Base-by-base conservation (phyloP, 2,113 vertebrate species). In the Alethe castanea region DNA sequence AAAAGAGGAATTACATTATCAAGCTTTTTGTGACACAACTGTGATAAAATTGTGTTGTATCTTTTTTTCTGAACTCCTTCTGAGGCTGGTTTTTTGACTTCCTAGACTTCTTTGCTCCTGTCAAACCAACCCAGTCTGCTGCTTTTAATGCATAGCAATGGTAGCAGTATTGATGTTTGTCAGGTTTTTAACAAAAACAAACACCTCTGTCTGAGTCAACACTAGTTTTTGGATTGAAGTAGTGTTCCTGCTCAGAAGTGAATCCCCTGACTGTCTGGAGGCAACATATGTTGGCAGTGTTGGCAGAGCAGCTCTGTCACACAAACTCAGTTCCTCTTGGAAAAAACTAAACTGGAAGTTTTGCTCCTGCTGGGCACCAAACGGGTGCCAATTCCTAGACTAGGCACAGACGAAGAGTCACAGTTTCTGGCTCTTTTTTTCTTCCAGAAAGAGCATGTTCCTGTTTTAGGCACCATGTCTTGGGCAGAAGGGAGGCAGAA, bases 121-220 rank as follows among this genome's bases (percentile, higher is more conserved):
- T 14, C 61, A 86, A 81, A 59, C 45, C 62, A 61, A 72, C 24
- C 25, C 2, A 12, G n/a, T 12, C 20, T 61, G 20, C 24, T 67
- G 67, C 19, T 76, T 82, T 57, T 80, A 72, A 57, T 69, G 53
- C 1, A 3, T 26, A 40, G 13, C 16, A 48, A 74, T 45, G 35
- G 54, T 14, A 74, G n/a, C 13, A 45, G 22, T 18, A 67, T 17
- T 48, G n/a, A 72, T 50, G 38, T 57, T 81, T 81, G 19, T 42
- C 53, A 66, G 3, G 6, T n/a, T 91, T 85, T 90, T 77, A 77
- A 83, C 13, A 61, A 86, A 95, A 94, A 4, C 38, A 88, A 69
- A 48, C 59, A 88, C 31, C 28, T 88, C 86, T 86, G 52, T 13
- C 77, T 62, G 77, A 88, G 52, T 57, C 36, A 86, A 57, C 36